Base-by-base conservation (phyloP, 37 sponge, comb jelly and placozoan genomes). In the Oopsacas minuta region DNA sequence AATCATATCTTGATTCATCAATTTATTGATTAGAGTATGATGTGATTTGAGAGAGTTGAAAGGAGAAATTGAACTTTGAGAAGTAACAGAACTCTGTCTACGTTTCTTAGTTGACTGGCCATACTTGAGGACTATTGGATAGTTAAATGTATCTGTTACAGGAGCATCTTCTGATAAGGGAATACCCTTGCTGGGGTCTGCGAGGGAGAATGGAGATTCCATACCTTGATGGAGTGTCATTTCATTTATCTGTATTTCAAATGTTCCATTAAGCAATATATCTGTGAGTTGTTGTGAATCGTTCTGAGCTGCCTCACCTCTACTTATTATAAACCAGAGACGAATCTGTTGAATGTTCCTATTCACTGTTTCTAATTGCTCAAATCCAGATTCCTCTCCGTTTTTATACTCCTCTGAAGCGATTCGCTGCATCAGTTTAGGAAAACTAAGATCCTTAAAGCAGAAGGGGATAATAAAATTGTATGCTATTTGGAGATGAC, bases 401-500 rank as follows among this genome's bases (percentile, higher is more conserved):
- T 36, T 52, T 12, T 61, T 61, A 61, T 32, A 61, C 5, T 61
- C 75, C 22, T 61, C 75, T 25, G 75, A 61, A 34, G 85, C 39
- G 36, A 95, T 86, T 36, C 84, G 36, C 7, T 38, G 15, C 93
- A 95, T 91, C 81, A 95, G 82, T 23, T 81, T 25, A 1, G 23
- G 32, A 37, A 95, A 89, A 23, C 35, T 53, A 39, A 85, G 88
- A 0, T 85, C 61, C 17, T 61, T 86, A 81, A 92, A 86, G 17
- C 87, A 82, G 87, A 94, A 94, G 0, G 91, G 92, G 10, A 39
- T 52, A 35, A 94, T 92, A 85, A 87, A 75, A 42, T 88, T 61
- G 86, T 88, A 94, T 1, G 95, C 95, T 28, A 90, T 90, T 42
- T 82, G 86, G 52, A 94, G 91, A 81, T 94, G 92, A 82, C 89